phyloP scores from a whole-genome alignment of 2,113 vertebrate species.

The Tympanuchus pallidicinctus region DNA sequence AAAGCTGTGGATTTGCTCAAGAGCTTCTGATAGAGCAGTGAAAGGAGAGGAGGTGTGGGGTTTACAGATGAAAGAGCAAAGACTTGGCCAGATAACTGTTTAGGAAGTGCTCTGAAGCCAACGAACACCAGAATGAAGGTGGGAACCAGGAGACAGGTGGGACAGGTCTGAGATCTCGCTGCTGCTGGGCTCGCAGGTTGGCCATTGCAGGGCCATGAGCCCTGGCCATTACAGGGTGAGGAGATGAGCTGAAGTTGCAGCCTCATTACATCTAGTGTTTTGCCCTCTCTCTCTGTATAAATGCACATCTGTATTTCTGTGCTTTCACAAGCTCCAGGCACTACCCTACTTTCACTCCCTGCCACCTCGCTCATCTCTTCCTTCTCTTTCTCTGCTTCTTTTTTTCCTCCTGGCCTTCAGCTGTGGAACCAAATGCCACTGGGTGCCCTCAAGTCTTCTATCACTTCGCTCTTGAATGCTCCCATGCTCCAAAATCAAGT shows the following conservation, averaged over 20 bases:
- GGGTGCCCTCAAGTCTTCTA: fast-evolving
- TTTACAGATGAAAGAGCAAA: neutral
- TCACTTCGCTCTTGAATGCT: fast-evolving
- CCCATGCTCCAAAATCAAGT: fast-evolving
- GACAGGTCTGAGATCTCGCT: neutral
- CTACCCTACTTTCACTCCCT: neutral
- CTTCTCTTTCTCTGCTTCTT: no score
- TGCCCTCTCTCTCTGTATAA: neutral
- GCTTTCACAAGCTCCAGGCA: neutral
- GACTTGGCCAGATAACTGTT: neutral
- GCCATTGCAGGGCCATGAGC: fast-evolving
- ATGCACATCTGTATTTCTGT: fast-evolving
- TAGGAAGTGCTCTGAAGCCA: neutral
- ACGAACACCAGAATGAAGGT: neutral
- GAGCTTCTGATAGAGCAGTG: fast-evolving
- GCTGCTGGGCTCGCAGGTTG: neutral
- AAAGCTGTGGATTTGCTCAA: fast-evolving
- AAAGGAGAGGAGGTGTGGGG: no score
- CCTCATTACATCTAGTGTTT: no score
- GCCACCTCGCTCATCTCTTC: neutral
- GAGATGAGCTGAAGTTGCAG: neutral
- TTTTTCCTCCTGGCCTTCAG: neutral
- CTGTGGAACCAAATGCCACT: neutral
- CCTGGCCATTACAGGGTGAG: fast-evolving
- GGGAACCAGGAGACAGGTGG: neutral